A percentile compares a stretch with the other conserved stretches of the same genome.
Evolutionary conservation across 2,888 invertebrate genomes (phyloP).

Genomic region (Euspilapteryx auroguttella): DNA sequence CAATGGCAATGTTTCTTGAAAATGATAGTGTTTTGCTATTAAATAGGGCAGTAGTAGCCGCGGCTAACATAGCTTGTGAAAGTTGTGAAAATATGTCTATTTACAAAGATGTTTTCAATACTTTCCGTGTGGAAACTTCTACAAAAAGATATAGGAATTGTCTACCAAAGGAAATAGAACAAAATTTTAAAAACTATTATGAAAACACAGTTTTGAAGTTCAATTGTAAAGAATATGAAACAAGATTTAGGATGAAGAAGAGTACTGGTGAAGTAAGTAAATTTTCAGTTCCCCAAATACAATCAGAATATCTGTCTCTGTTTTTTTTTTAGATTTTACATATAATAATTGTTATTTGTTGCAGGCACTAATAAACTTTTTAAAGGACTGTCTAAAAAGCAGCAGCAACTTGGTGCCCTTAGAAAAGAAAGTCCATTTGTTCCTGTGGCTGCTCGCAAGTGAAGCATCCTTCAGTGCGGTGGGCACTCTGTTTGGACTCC

Average conservation of each 20-base stretch:
- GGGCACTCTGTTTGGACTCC: constrained; percentile 32
- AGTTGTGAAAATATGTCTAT: constrained; percentile 31
- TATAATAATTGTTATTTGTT: constrained; percentile 12
- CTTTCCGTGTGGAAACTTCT: no score
- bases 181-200: no score
- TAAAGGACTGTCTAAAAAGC: constrained; percentile 19
- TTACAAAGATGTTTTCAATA: no score
- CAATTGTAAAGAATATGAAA: constrained; percentile 28
- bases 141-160: no score
- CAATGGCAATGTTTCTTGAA: constrained; percentile 38
- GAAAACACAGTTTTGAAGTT: no score
- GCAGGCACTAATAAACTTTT: constrained; percentile 28
- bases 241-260: constrained; percentile 30
- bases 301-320: neutral
- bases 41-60: constrained; percentile 32
- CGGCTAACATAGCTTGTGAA: constrained; percentile 32
- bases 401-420: constrained; percentile 22
- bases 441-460: constrained; percentile 34
- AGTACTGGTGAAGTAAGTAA: constrained; percentile 30
- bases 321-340: neutral
- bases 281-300: no score
- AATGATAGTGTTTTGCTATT: constrained; percentile 27
- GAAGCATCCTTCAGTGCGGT: constrained; percentile 35
- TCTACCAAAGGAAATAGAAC: no score
- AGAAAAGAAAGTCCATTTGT: constrained; percentile 44